Conservation (phyloP, 2,797 vertebrate genomes). For the Yasuhikotakia modesta region DNA sequence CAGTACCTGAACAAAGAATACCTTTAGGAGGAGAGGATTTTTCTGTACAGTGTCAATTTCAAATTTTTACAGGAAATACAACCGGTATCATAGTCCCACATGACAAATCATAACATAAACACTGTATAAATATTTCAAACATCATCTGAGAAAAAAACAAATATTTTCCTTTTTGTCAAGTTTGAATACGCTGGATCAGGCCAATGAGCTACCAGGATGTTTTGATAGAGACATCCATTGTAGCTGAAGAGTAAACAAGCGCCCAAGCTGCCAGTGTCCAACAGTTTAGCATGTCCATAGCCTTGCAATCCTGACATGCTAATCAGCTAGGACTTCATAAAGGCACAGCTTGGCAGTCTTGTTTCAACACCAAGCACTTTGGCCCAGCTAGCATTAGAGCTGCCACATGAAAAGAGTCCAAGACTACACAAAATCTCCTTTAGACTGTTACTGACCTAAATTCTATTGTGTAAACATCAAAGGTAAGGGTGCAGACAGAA, state of each 20-base stretch:
- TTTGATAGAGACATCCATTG: background rate
- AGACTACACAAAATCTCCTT: conserved; percentile 43
- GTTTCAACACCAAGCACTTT: conserved; percentile 36
- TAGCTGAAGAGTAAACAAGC: conserved; percentile 17
- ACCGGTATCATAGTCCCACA: background rate
- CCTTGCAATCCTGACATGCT: conserved; percentile 37
- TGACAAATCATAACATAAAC: background rate
- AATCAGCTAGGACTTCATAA: conserved; percentile 46
- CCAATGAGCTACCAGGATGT: conserved; percentile 8
- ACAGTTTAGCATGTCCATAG: conserved; percentile 28
- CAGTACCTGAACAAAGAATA: conserved; percentile 16
- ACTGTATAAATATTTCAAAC: background rate
- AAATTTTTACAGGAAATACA: background rate
- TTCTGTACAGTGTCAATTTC: background rate
- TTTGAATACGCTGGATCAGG: background rate
- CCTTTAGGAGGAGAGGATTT: background rate
- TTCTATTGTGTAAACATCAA: conserved; percentile 34
- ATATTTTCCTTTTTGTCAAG: background rate
- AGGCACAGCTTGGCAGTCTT: conserved; percentile 48
- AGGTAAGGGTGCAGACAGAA: conserved; percentile 1
- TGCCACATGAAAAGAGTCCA: conserved; percentile 41
- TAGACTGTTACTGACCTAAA: conserved; percentile 36
- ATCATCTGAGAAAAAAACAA: no score
- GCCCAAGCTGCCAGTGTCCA: conserved; percentile 1
- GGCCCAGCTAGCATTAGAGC: conserved; percentile 20